Evolutionary conservation across 2,113 vertebrate species (phyloP).

Genomic region (Aspiorhynchus laticeps): DNA sequence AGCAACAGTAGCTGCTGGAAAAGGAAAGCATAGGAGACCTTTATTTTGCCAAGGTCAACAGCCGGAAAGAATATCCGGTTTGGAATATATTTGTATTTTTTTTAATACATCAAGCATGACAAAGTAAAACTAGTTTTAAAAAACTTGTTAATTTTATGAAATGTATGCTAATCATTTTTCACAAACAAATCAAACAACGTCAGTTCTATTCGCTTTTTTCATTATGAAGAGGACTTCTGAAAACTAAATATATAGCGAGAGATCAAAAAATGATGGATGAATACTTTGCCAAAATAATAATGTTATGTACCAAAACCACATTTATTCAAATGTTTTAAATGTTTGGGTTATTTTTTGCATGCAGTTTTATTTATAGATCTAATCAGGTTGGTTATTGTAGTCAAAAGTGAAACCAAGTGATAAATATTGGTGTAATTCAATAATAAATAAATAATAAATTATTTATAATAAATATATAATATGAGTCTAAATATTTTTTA

Average conservation of each 20-base stretch:
- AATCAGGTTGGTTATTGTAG: not conserved
- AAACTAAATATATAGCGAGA: not conserved
- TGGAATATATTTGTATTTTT: not conserved
- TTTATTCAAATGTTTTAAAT: not conserved
- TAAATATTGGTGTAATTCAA: not conserved
- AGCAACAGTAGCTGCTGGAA: not conserved
- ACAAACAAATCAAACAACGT: too few relatives aligned
- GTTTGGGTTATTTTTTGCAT: not conserved
- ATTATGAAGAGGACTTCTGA: not conserved
- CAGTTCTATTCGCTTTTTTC: not conserved
- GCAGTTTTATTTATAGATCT: not conserved
- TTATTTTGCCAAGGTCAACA: slow-evolving; percentile 39
- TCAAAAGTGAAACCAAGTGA: not conserved
- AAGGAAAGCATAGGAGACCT: not conserved
- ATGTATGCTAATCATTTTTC: too few relatives aligned
- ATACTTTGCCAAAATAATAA: not conserved
- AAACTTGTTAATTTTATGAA: too few relatives aligned
- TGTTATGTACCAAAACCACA: not conserved
- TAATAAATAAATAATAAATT: not conserved
- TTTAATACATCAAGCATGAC: not conserved
- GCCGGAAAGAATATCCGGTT: slow-evolving; percentile 8
- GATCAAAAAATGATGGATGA: not conserved
- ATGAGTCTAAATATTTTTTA: too few relatives aligned
- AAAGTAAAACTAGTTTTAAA: too few relatives aligned
- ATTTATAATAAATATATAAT: too few relatives aligned